Evolutionary conservation across 2,888 invertebrate genomes (phyloP).

Genomic region (Abrostola tripartita): DNA sequence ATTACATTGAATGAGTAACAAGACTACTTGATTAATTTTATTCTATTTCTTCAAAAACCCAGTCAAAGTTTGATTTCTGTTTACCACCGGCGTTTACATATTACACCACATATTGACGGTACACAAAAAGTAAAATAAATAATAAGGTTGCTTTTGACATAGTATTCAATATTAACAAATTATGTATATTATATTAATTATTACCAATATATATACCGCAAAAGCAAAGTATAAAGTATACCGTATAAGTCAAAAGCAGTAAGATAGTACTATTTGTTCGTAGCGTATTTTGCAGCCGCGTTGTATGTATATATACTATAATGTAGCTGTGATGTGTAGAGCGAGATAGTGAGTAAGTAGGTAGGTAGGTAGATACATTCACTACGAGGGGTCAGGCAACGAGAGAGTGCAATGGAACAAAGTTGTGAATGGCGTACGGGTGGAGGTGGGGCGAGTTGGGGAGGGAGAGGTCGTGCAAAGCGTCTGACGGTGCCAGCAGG

Average conservation of each 20-base stretch:
- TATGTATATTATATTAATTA: too few species aligned
- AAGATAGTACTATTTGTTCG: slow-evolving; percentile 19
- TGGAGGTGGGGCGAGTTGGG: slow-evolving; percentile 45
- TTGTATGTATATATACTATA: slow-evolving; percentile 23
- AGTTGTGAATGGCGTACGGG: slow-evolving; percentile 77
- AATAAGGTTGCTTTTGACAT: too few species aligned
- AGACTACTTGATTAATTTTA: too few species aligned
- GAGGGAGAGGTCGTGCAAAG: slow-evolving; percentile 48
- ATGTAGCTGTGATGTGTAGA: slow-evolving; percentile 16
- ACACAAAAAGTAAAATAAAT: too few species aligned
- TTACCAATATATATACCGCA: too few species aligned
- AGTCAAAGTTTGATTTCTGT: too few species aligned
- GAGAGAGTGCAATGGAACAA: slow-evolving; percentile 69
- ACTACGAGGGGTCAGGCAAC: slow-evolving; percentile 66
- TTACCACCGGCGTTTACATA: too few species aligned
- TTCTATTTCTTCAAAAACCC: too few species aligned
- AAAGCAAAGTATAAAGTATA: not conserved
- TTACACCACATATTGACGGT: too few species aligned
- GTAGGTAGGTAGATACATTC: slow-evolving; percentile 58
- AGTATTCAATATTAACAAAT: too few species aligned
- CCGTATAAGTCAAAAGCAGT: slow-evolving; percentile 2
- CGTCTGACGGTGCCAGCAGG: slow-evolving; percentile 49
- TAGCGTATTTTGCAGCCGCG: slow-evolving; percentile 21
- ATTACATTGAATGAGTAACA: too few species aligned
- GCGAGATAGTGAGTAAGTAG: slow-evolving; percentile 38